Conservation (phyloP, 1,140 invertebrate genomes). For the Oreohelix idahoensis region DNA sequence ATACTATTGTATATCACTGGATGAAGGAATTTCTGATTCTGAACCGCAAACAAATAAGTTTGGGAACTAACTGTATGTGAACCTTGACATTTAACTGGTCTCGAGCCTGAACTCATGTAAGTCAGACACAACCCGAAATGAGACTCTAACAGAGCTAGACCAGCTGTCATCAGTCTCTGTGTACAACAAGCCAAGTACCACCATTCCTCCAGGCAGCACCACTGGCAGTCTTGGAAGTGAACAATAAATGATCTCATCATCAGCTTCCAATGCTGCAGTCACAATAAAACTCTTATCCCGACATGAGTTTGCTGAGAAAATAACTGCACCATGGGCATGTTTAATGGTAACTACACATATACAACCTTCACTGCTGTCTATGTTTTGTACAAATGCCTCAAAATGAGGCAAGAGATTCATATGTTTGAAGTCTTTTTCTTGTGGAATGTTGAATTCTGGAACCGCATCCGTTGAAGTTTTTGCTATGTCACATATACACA, state of each 20-base stretch:
- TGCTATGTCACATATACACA: constrained; percentile 55
- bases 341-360: constrained; percentile 42
- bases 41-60: too few species aligned
- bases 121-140: background rate
- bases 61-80: too few species aligned
- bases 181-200: background rate
- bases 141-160: background rate
- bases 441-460: constrained; percentile 8
- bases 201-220: constrained; percentile 19
- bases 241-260: constrained; percentile 15
- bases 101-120: background rate
- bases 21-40: too few species aligned
- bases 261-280: background rate
- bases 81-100: too few species aligned
- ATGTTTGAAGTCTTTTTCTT: background rate
- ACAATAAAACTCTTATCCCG: constrained; percentile 25
- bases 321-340: constrained; percentile 43
- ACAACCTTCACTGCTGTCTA: constrained; percentile 39
- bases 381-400: background rate
- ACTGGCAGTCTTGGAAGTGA: background rate
- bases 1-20: too few species aligned
- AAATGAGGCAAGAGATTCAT: background rate
- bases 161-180: background rate
- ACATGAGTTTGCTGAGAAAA: constrained; percentile 51
- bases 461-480: background rate